phyloP scores from a whole-genome alignment of 2,113 vertebrate genomes.

The Galbula dea region DNA sequence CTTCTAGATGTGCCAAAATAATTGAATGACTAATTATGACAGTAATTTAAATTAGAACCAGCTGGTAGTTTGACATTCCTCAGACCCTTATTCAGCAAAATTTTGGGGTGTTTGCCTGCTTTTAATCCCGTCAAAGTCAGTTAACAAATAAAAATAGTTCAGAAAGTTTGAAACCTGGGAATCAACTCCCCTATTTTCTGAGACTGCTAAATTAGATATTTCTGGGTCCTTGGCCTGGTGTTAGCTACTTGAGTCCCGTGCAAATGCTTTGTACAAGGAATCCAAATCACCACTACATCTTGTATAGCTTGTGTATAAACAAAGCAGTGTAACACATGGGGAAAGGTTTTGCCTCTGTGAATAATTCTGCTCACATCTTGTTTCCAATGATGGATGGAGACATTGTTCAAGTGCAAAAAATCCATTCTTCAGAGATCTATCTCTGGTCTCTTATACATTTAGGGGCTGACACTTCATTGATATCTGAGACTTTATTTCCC shows the following conservation, averaged over 20 bases:
- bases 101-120: not conserved
- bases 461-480: not conserved
- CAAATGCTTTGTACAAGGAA: not conserved
- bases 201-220: conserved; percentile 16
- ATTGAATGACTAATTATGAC: conserved; percentile 25
- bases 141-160: not conserved
- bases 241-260: not conserved
- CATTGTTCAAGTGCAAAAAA: not conserved
- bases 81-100: conserved; percentile 32
- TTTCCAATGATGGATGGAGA: not conserved
- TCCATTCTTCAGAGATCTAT: not conserved
- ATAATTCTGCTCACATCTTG: not conserved
- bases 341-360: not conserved
- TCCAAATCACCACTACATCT: not conserved
- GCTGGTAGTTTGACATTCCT: conserved; percentile 23
- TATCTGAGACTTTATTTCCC: not conserved
- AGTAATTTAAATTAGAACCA: conserved; percentile 32
- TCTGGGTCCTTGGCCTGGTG: not conserved
- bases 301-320: not conserved
- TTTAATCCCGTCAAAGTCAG: not conserved
- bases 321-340: not conserved
- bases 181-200: not conserved
- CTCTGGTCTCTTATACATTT: not conserved
- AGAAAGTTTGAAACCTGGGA: conserved; percentile 1
- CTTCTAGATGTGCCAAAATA: conserved; percentile 43